Evolutionary conservation across 1,140 invertebrate species (phyloP).

Genomic region (Olivierus martensii): DNA sequence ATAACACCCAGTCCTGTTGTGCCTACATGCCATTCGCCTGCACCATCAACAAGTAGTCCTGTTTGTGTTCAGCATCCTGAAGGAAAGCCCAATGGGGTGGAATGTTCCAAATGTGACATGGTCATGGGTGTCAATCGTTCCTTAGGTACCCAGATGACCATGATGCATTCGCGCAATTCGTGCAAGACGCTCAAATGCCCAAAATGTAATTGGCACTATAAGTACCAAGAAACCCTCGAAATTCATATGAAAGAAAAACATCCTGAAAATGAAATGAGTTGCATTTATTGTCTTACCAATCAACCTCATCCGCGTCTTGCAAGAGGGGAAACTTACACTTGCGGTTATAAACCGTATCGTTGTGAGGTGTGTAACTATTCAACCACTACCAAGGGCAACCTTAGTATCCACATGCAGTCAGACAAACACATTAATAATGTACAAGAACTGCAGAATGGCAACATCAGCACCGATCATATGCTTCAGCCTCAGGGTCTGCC

Average conservation of each 20-base stretch:
- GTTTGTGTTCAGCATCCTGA: conserved; percentile 87
- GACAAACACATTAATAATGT: conserved; percentile 99
- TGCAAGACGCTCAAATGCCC: conserved; percentile 99
- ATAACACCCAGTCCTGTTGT: conserved; percentile 8
- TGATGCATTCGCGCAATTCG: conserved; percentile 88
- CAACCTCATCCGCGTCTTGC: conserved; percentile 94
- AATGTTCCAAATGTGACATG: conserved; percentile 87
- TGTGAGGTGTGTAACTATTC: conserved; percentile 99
- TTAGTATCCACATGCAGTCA: conserved; percentile 99
- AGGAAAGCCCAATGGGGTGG: conserved; percentile 77
- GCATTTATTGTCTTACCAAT: conserved; percentile 94
- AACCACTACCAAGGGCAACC: conserved; percentile 99
- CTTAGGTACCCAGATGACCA: conserved; percentile 41
- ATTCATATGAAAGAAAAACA: conserved; percentile 99
- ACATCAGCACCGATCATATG: conserved; percentile 39
- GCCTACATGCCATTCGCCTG: conserved; percentile 13
- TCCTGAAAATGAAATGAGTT: conserved; percentile 92
- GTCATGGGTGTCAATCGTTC: conserved; percentile 48
- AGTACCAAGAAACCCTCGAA: conserved; percentile 98
- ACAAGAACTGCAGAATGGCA: conserved; percentile 70
- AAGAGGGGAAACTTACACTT: conserved; percentile 95
- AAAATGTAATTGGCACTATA: conserved; percentile 99
- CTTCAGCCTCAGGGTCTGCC: conserved; percentile 5
- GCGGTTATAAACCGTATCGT: conserved; percentile 95
- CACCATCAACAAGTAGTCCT: conserved; percentile 6